Conservation (phyloP, 2,113 vertebrate species). For the Genyomyrus donnyi region DNA sequence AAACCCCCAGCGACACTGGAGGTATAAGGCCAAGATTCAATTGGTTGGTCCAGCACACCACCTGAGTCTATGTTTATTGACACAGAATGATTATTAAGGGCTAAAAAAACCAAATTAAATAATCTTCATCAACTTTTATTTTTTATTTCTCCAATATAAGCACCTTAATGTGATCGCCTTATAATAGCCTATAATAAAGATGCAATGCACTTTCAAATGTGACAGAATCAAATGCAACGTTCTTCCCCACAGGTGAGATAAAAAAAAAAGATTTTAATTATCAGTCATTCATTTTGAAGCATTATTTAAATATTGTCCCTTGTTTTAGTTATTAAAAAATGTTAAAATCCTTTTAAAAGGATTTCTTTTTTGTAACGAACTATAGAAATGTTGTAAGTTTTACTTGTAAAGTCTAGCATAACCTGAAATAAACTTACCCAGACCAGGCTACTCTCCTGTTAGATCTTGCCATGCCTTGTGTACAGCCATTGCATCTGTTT, state of each 20-base stretch:
- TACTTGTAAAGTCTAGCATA: not conserved
- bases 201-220: not conserved
- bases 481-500: not conserved
- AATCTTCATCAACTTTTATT: not conserved
- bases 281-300: not conserved
- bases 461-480: not conserved
- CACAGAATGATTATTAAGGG: not conserved
- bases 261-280: not conserved
- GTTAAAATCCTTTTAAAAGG: not conserved
- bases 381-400: not conserved
- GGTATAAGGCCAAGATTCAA: not conserved
- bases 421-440: not conserved
- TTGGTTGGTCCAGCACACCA: not conserved
- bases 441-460: not conserved
- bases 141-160: not conserved
- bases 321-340: not conserved
- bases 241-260: not conserved
- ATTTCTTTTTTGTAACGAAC: not conserved
- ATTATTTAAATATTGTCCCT: not conserved
- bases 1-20: not conserved
- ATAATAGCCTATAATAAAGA: not conserved
- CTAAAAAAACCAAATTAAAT: not conserved
- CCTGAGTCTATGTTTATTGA: not conserved
- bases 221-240: not conserved
- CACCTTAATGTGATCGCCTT: not conserved